Percentiles rank a stretch among this genome's conserved stretches.
These are phyloP conservation scores for Amphiura filiformis DNA, from an alignment of 35 echinoderm and acorn worm genomes.

Conservation along the genomic window DNA sequence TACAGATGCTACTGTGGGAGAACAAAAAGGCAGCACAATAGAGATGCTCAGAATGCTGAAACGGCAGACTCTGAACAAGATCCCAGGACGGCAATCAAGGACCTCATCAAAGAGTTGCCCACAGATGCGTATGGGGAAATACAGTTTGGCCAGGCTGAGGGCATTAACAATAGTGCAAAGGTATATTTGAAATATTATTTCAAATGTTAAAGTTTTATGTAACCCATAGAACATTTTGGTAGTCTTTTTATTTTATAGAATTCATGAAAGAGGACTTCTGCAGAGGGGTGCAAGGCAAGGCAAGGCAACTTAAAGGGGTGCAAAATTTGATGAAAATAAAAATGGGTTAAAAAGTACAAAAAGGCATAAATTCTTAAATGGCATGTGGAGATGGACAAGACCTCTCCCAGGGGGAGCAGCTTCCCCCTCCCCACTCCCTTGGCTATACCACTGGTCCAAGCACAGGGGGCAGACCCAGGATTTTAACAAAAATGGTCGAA, in stretches of 20 bases:
- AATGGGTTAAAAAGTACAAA: too few species aligned
- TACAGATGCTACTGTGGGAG: background rate
- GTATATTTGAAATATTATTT: too few species aligned
- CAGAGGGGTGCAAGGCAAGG: background rate
- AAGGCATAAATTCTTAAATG: too few species aligned
- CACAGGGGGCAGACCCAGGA: too few species aligned
- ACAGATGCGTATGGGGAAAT: slow-evolving; percentile 23
- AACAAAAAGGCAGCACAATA: background rate
- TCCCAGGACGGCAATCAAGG: background rate
- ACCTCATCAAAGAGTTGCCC: background rate
- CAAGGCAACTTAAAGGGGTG: background rate
- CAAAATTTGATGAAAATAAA: too few species aligned
- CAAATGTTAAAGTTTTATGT: too few species aligned
- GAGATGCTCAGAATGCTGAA: background rate
- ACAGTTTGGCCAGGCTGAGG: slow-evolving; percentile 1
- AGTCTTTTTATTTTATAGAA: background rate
- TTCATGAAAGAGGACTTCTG: background rate
- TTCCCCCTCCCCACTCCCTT: too few species aligned
- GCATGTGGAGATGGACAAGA: too few species aligned
- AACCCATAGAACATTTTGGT: too few species aligned
- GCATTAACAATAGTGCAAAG: background rate
- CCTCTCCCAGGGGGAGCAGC: too few species aligned
- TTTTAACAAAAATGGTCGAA: too few species aligned
- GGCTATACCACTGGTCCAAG: too few species aligned
- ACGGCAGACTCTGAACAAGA: background rate